Evolutionary conservation across 2,888 invertebrate species (phyloP), one percentile per base, ranked within the genome.

Genomic region (Tineola bisselliella): DNA sequence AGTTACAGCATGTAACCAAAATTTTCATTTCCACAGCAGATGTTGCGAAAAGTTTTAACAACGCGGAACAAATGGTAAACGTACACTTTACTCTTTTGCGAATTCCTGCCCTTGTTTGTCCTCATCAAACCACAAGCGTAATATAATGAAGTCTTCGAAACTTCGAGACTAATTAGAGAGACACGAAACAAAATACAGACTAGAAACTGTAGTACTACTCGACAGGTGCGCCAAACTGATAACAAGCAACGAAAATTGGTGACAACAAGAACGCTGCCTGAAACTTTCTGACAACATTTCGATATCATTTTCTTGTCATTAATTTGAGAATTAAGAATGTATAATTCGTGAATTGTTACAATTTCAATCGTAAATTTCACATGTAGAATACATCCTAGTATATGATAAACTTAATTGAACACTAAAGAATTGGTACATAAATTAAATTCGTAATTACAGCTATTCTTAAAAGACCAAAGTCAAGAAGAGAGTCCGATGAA

Each of bases 111-210:
- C 13, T 19, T 58, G 58, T 58, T 58, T 56, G 56, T 31, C 58
- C 58, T n/a, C 69, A 72, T 72, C 70, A 71, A 75, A 72, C 73
- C 70, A 65, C 69, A 66, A 69, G 74, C 73, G 71, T 75, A 71
- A 75, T 76, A 75, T 79, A 78, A 80, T 80, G 78, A 73, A 73
- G 71, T 73, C 76, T 76, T 10, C 73, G 70, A 71, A 72, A 72
- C 71, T 75, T 74, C 74, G 75, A 75, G 75, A 70, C 75, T 79
- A 81, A 82, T 81, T 81, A 79, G 77, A 75, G 73, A 74, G 67
- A 63, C 64, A 56, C 8, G 56, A 30, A 59, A 18, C 33, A 59
- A n/a, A 59, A 33, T 59, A 59, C 44, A 43, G 43, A 59, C 33
- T 58, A 58, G 58, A n/a, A 58, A 33, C 33, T 58, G 33, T 31